These are phyloP conservation scores for Drosophila kurseongensis DNA, from an alignment of 1,140 invertebrate species.

Conservation along the genomic window DNA sequence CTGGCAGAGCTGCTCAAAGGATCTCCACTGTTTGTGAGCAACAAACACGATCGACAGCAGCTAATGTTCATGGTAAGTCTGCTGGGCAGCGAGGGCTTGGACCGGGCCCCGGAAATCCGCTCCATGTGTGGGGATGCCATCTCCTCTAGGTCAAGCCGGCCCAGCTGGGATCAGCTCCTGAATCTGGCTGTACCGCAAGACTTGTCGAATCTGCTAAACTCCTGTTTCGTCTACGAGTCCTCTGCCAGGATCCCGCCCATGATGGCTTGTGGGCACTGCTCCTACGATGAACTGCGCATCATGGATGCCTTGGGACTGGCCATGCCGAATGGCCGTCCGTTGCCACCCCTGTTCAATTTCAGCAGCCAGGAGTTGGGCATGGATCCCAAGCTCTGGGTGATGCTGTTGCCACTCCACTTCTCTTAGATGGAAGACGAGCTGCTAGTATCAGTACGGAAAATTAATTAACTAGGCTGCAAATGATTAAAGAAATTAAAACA, in stretches of 20 bases:
- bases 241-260: constrained; percentile 32
- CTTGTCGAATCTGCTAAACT: constrained; percentile 25
- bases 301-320: constrained; percentile 28
- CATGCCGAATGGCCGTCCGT: constrained; percentile 48
- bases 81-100: constrained; percentile 44
- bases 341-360: constrained; percentile 60
- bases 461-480: no score
- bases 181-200: constrained; percentile 26
- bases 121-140: background rate
- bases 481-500: no score
- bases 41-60: background rate
- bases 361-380: constrained; percentile 23
- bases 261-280: constrained; percentile 33
- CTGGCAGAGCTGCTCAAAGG: constrained; percentile 97
- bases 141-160: background rate
- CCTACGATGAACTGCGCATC: constrained; percentile 43
- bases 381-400: constrained; percentile 19
- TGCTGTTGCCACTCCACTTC: constrained; percentile 41
- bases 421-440: background rate
- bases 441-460: background rate
- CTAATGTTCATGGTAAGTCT: constrained; percentile 10
- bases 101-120: constrained; percentile 6
- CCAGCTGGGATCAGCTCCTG: constrained; percentile 23
- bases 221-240: constrained; percentile 36
- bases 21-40: constrained; percentile 94